Conservation (phyloP, 2,113 vertebrate genomes). For the Albula goreensis region DNA sequence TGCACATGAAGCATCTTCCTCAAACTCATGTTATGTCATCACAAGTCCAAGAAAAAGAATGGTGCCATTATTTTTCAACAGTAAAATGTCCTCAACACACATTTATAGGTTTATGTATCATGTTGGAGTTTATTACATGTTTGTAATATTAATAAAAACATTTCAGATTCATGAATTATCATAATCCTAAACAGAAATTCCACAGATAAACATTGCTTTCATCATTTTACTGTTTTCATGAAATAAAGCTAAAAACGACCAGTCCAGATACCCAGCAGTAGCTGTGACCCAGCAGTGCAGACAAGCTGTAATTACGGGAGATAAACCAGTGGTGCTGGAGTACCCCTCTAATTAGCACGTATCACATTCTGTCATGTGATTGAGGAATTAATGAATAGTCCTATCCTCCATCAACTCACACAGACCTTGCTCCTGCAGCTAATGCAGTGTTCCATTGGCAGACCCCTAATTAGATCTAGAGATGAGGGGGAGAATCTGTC, state of each 20-base stretch:
- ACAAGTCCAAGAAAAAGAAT: neutral
- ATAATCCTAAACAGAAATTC: neutral
- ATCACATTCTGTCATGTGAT: constrained; percentile 59
- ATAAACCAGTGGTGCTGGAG: constrained; percentile 60
- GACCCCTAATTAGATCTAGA: constrained; percentile 19
- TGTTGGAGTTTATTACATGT: constrained; percentile 52
- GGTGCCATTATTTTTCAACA: neutral
- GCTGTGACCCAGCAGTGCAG: neutral
- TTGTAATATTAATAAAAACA: neutral
- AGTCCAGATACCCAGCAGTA: neutral
- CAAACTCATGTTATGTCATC: no score
- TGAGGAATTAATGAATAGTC: constrained; percentile 65
- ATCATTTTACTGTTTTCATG: neutral
- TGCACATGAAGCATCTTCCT: no score
- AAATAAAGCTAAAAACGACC: neutral
- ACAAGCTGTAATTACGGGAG: constrained; percentile 65
- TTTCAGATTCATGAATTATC: neutral
- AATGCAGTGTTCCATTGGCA: neutral
- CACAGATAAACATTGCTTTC: neutral
- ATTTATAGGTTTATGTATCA: constrained; percentile 55
- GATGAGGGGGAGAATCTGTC: neutral
- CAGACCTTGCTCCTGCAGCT: constrained; percentile 1
- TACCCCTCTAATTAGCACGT: constrained; percentile 65
- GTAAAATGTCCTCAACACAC: neutral
- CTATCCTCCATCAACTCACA: constrained; percentile 28